phyloP scores from a whole-genome alignment of 2,888 invertebrate species.

The Lithophane leautieri region DNA sequence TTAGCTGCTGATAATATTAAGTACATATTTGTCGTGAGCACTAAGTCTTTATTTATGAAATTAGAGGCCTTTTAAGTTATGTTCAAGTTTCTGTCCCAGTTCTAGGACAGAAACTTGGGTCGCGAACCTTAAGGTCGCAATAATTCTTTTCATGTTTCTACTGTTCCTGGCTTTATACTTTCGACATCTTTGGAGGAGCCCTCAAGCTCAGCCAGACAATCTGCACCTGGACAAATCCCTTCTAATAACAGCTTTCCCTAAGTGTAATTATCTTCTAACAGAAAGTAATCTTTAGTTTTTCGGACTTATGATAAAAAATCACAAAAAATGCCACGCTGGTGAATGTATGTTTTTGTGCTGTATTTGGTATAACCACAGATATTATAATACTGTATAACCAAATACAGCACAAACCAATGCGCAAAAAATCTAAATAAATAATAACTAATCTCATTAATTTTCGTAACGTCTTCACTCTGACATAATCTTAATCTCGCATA shows the following conservation, averaged over 20 bases:
- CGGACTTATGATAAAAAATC: too few relatives aligned
- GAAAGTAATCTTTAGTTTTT: too few relatives aligned
- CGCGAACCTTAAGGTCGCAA: too few relatives aligned
- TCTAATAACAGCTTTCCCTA: too few relatives aligned
- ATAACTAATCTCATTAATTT: conserved; percentile 42
- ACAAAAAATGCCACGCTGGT: too few relatives aligned
- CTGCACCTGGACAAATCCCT: too few relatives aligned
- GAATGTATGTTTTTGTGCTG: too few relatives aligned
- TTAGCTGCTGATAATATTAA: not conserved
- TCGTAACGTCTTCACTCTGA: conserved; percentile 48
- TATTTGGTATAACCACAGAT: too few relatives aligned
- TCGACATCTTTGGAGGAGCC: not conserved
- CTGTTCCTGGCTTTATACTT: not conserved
- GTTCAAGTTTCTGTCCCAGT: not conserved
- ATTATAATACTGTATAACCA: too few relatives aligned
- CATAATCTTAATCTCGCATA: conserved; percentile 54
- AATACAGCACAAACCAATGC: not conserved
- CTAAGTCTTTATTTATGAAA: not conserved
- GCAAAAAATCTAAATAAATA: conserved; percentile 36
- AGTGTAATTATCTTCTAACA: too few relatives aligned
- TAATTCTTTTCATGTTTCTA: not conserved
- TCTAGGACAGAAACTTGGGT: too few relatives aligned
- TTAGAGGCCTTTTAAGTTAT: not conserved
- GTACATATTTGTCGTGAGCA: not conserved
- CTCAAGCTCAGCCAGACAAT: too few relatives aligned